These are phyloP conservation scores for Microctonus aethiopoides DNA, from an alignment of 2,888 invertebrate genomes.

Conservation along the genomic window DNA sequence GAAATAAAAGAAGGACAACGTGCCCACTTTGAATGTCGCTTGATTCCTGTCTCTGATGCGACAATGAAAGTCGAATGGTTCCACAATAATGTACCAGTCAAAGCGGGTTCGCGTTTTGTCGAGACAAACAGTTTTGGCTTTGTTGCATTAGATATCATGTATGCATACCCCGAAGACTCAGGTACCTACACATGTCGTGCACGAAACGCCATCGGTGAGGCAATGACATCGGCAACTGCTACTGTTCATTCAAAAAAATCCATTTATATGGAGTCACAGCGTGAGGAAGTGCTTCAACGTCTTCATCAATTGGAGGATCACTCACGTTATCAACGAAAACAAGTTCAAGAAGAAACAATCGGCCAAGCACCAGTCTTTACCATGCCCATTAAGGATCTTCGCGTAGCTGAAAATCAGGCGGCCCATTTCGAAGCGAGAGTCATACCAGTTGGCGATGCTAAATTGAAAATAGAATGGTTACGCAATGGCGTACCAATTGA, in stretches of 20 bases:
- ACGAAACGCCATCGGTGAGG: constrained; percentile 90
- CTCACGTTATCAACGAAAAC: constrained; percentile 79
- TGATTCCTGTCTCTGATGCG: constrained; percentile 93
- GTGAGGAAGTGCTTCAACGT: constrained; percentile 85
- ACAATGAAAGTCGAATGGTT: constrained; percentile 97
- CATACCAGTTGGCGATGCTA: constrained; percentile 93
- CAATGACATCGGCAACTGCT: constrained; percentile 90
- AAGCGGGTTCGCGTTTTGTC: constrained; percentile 94
- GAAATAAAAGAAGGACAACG: constrained; percentile 95
- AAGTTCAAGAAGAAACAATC: constrained; percentile 80
- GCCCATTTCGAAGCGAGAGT: constrained; percentile 94
- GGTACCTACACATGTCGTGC: constrained; percentile 96
- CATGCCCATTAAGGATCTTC: constrained; percentile 86
- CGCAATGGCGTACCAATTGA: constrained; percentile 91
- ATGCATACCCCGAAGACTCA: constrained; percentile 95
- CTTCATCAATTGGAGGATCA: constrained; percentile 85
- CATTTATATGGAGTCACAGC: constrained; percentile 88
- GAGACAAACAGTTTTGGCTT: constrained; percentile 98
- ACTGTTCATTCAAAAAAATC: constrained; percentile 84
- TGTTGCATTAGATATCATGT: constrained; percentile 95
- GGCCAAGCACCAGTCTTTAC: constrained; percentile 94
- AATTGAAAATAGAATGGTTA: constrained; percentile 93
- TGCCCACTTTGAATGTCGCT: constrained; percentile 92
- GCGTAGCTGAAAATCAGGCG: constrained; percentile 89
- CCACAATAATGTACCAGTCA: constrained; percentile 89